A percentile compares a stretch with the other conserved stretches of the same genome.
Conservation (phyloP, 1,140 invertebrate genomes). For the Yoshiicerus persimilis region DNA sequence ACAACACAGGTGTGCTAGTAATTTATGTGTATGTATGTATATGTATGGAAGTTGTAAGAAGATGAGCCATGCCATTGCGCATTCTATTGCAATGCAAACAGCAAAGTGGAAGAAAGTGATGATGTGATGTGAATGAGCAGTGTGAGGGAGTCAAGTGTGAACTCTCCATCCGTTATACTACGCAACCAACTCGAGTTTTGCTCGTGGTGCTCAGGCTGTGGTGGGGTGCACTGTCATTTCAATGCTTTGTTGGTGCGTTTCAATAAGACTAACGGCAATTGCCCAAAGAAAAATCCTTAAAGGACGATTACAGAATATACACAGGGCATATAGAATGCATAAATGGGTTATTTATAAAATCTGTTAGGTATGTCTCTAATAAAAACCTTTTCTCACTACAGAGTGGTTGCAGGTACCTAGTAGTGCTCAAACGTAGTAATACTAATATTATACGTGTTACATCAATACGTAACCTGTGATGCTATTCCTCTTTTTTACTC, state of each 20-base stretch:
- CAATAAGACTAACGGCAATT: slow-evolving; percentile 9
- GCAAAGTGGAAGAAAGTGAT: not conserved
- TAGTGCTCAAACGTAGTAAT: too few species aligned
- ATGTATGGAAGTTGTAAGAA: too few species aligned
- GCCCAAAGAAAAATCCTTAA: slow-evolving; percentile 13
- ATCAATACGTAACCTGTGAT: too few species aligned
- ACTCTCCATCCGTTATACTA: slow-evolving; percentile 7
- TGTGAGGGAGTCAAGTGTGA: not conserved
- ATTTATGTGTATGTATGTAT: not conserved
- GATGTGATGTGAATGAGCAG: not conserved
- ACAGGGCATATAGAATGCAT: not conserved
- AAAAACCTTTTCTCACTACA: too few species aligned
- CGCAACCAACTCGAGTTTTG: not conserved
- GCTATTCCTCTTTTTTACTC: too few species aligned
- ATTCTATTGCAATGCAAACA: not conserved
- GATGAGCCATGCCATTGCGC: not conserved
- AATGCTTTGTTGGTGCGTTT: not conserved
- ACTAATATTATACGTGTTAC: too few species aligned
- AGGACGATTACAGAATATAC: not conserved
- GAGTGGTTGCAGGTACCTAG: too few species aligned
- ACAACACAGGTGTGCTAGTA: not conserved
- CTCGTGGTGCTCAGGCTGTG: not conserved
- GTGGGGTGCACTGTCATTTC: not conserved
- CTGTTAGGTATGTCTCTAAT: not conserved
- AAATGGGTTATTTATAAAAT: not conserved